Conservation (phyloP, 2,888 invertebrate genomes). For the Alloscopus bannaensis region DNA sequence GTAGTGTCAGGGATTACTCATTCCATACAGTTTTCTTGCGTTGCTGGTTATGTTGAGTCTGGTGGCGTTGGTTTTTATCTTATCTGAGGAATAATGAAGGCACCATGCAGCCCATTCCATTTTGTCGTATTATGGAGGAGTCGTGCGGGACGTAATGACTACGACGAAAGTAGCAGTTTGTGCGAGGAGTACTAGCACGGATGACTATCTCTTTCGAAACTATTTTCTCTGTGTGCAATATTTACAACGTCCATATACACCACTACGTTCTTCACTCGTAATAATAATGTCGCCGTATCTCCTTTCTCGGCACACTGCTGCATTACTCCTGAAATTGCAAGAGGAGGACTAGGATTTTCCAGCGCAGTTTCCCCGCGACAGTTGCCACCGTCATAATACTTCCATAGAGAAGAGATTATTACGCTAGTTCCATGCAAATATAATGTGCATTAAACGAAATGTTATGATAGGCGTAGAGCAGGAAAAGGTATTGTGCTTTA, state of each 20-base stretch:
- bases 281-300: not conserved
- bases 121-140: not conserved
- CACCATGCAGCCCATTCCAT: conserved; percentile 44
- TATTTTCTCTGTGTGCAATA: not conserved
- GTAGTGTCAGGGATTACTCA: too few relatives aligned
- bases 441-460: conserved; percentile 31
- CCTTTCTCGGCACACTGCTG: too few relatives aligned
- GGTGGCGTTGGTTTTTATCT: conserved; percentile 34
- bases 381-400: conserved; percentile 34
- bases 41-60: not conserved
- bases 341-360: not conserved
- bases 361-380: conserved; percentile 3
- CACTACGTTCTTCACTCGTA: not conserved
- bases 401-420: conserved; percentile 44
- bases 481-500: too few relatives aligned
- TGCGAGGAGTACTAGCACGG: not conserved
- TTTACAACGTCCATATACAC: too few relatives aligned
- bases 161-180: too few relatives aligned
- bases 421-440: conserved; percentile 36
- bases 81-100: conserved; percentile 50
- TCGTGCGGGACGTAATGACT: not conserved
- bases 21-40: too few relatives aligned
- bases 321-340: not conserved
- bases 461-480: conserved; percentile 28
- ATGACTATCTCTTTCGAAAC: not conserved